These are phyloP conservation scores for Latrodectus elegans DNA, from an alignment of 2,888 invertebrate species.

Conservation along the genomic window DNA sequence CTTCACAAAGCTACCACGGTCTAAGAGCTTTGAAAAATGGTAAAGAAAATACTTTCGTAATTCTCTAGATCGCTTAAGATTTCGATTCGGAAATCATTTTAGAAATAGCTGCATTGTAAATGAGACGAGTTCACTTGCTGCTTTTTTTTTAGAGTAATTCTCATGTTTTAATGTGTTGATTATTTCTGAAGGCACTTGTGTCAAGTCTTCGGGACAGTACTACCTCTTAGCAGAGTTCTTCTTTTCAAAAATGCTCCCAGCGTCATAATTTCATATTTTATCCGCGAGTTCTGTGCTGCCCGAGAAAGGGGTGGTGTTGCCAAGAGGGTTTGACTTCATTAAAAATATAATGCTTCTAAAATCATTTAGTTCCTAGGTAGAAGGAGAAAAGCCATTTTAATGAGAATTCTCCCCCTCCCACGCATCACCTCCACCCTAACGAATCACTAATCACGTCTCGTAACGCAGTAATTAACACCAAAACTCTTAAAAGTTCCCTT, in stretches of 20 bases:
- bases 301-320: too few relatives aligned
- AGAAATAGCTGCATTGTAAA: too few relatives aligned
- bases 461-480: slow-evolving; percentile 66
- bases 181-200: too few relatives aligned
- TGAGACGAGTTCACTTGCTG: too few relatives aligned
- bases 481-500: slow-evolving; percentile 64
- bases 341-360: slow-evolving; percentile 64
- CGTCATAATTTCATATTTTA: background rate
- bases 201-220: too few relatives aligned
- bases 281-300: background rate
- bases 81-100: too few relatives aligned
- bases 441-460: slow-evolving; percentile 65
- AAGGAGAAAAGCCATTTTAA: slow-evolving; percentile 57
- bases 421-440: slow-evolving; percentile 43
- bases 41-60: too few relatives aligned
- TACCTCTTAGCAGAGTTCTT: background rate
- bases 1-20: too few relatives aligned
- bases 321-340: slow-evolving; percentile 42
- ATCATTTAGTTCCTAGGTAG: slow-evolving; percentile 46
- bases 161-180: too few relatives aligned
- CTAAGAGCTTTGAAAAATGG: too few relatives aligned
- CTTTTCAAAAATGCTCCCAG: background rate
- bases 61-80: too few relatives aligned
- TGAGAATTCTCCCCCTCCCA: slow-evolving; percentile 51
- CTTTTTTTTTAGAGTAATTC: too few relatives aligned